These are phyloP conservation scores for Netelia virgata DNA, from an alignment of 2,888 invertebrate genomes.

Conservation along the genomic window DNA sequence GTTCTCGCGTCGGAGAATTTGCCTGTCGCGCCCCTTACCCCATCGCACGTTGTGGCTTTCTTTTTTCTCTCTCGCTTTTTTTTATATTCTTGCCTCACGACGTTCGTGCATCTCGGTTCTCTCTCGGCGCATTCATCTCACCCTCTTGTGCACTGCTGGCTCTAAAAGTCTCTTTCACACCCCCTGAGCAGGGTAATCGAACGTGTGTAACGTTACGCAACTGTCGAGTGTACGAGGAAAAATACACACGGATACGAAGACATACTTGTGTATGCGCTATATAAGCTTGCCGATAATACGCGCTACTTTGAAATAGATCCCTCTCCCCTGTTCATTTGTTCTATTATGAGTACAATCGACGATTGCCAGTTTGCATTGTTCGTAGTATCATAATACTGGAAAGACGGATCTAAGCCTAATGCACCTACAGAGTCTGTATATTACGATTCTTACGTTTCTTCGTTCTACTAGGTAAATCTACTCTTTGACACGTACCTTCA, in stretches of 20 bases:
- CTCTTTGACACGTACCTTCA: too few species aligned
- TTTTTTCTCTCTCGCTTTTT: slow-evolving; percentile 7
- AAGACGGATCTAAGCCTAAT: too few species aligned
- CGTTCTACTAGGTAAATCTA: too few species aligned
- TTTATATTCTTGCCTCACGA: slow-evolving; percentile 20
- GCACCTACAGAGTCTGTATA: too few species aligned
- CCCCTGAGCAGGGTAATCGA: slow-evolving; percentile 48
- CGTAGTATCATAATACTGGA: too few species aligned
- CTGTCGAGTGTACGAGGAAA: not conserved
- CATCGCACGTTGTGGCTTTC: slow-evolving; percentile 22
- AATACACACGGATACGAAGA: not conserved
- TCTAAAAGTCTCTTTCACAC: slow-evolving; percentile 37
- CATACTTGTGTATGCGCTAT: not conserved
- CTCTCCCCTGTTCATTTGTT: too few species aligned
- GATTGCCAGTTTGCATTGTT: too few species aligned
- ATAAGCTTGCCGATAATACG: not conserved
- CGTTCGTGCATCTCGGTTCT: slow-evolving; percentile 2
- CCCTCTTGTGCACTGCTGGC: slow-evolving; percentile 12
- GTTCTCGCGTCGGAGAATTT: slow-evolving; percentile 31
- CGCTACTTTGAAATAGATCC: not conserved
- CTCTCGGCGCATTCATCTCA: slow-evolving; percentile 37
- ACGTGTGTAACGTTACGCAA: not conserved
- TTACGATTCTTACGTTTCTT: too few species aligned
- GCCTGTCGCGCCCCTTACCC: slow-evolving; percentile 19
- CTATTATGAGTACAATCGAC: too few species aligned